Conservation (phyloP, 1,140 invertebrate species). For the Bilobella aurantiaca region DNA sequence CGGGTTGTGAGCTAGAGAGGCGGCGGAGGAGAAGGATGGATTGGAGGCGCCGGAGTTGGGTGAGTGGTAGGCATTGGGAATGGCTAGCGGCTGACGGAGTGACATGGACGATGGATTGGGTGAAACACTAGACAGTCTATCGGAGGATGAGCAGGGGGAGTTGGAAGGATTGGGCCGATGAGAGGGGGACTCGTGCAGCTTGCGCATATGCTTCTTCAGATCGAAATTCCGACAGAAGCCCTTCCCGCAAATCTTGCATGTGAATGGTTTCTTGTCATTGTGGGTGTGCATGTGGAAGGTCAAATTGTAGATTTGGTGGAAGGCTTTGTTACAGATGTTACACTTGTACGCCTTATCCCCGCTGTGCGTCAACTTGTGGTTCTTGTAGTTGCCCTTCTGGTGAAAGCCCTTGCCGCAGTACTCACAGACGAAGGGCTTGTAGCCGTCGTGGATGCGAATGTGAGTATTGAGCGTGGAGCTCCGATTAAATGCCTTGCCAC, state of each 20-base stretch:
- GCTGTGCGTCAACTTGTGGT: conserved; percentile 93
- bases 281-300: conserved; percentile 99
- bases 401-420: conserved; percentile 94
- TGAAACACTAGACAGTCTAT: conserved; percentile 11
- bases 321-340: conserved; percentile 88
- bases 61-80: conserved; percentile 9
- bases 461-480: conserved; percentile 96
- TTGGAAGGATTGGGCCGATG: not conserved
- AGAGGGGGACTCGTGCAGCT: conserved; percentile 58
- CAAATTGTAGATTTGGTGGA: conserved; percentile 96
- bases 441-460: conserved; percentile 87
- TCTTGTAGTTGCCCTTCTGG: conserved; percentile 98
- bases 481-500: conserved; percentile 94
- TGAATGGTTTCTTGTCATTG: conserved; percentile 94
- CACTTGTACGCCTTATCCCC: conserved; percentile 95
- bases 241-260: conserved; percentile 84
- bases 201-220: conserved; percentile 96
- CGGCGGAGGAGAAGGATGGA: too few relatives aligned
- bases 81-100: not conserved
- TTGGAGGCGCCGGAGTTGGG: not conserved
- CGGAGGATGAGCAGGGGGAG: not conserved
- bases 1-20: conserved; percentile 12
- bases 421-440: conserved; percentile 92
- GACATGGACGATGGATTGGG: not conserved
- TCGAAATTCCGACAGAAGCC: conserved; percentile 99